Base-by-base conservation (phyloP, 2,797 vertebrate genomes). In the Liparis tanakae region DNA sequence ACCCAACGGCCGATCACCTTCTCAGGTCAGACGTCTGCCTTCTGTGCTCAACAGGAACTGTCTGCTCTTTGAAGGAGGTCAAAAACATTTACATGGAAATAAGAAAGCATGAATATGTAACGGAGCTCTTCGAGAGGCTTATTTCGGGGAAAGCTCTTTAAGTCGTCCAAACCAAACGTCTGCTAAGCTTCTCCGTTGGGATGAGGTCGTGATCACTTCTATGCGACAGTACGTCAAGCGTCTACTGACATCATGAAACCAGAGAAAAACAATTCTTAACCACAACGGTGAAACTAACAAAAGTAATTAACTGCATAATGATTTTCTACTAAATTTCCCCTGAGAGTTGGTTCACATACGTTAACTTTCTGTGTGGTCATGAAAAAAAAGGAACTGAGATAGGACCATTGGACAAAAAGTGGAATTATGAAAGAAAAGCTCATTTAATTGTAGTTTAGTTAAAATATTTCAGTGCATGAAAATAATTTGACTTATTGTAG, bases 311-410 rank as follows among this genome's bases (percentile, higher is more conserved):
- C 61, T 17, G 10, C 63, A 8, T 48, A 50, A 65, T 59, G 36
- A 56, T 22, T 72, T 72, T 57, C 56, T 25, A 15, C 58, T 48
- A 67, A 72, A 86, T 84, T 80, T 76, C 80, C 76, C 77, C 10
- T 50, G 53, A 22, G 54, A 55, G 30, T 44, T 51, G 3, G 1
- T 60, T 34, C 33, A 65, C 36, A 30, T 64, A 53, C 6, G 39
- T 74, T 65, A 13, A 59, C 65, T 64, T 58, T 76, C 48, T 48
- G 25, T 37, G 39, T 46, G 58, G 25, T 61, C 10, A 44, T 36
- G 14, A 12, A 64, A 20, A 14, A 25, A 18, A 60, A 18, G 0
- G 4, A 22, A 59, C 20, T 33, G n/a, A 57, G 5, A 69, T 8
- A 13, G 7, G 13, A 15, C 33, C 6, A 25, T 70, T 25, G 64